phyloP scores from a whole-genome alignment of 92 coral and sea anemone species.

The Heteractis magnifica region DNA sequence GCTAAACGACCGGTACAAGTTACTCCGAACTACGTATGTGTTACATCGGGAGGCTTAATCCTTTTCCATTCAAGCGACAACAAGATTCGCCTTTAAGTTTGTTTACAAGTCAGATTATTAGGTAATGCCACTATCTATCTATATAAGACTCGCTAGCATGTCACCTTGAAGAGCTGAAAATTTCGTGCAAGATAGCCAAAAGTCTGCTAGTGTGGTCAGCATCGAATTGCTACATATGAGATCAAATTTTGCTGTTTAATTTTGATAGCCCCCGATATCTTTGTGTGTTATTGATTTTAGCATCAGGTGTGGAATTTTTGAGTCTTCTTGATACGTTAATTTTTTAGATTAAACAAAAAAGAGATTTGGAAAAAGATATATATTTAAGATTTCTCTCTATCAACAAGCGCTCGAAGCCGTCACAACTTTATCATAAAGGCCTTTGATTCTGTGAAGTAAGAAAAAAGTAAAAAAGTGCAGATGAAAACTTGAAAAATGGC shows the following conservation, averaged over 20 bases:
- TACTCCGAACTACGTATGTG: not conserved
- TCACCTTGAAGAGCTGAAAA: slow-evolving; percentile 2
- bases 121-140: slow-evolving; percentile 19
- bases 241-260: slow-evolving; percentile 4
- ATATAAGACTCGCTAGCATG: slow-evolving; percentile 8
- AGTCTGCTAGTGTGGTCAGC: slow-evolving; percentile 31
- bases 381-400: not conserved
- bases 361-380: slow-evolving; percentile 1
- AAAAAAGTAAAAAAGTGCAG: too few relatives aligned
- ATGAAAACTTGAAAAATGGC: not conserved
- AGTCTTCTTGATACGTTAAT: slow-evolving; percentile 12
- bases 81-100: not conserved
- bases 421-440: not conserved
- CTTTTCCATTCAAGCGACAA: not conserved
- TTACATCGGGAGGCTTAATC: not conserved
- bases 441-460: too few relatives aligned
- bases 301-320: slow-evolving; percentile 21
- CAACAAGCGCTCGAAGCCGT: not conserved
- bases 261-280: slow-evolving; percentile 18
- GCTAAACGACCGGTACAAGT: too few relatives aligned
- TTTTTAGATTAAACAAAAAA: slow-evolving; percentile 7
- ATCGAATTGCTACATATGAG: slow-evolving; percentile 1
- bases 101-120: slow-evolving; percentile 32
- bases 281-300: slow-evolving; percentile 13
- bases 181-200: slow-evolving; percentile 21